Evolutionary conservation across 1,140 invertebrate genomes (phyloP).

Genomic region (Apocrypta bakeri): DNA sequence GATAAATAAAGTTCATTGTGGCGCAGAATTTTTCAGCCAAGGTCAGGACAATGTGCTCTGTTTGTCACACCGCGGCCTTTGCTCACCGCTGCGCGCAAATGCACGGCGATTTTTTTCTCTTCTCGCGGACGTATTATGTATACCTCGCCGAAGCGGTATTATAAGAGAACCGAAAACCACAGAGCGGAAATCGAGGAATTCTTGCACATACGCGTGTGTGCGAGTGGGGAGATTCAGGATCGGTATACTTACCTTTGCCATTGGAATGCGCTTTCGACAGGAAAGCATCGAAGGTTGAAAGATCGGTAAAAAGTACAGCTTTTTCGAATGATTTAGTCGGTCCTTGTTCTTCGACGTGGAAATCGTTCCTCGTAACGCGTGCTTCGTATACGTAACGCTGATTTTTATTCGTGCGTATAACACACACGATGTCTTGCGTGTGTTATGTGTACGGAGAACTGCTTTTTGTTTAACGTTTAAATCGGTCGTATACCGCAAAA

Average conservation of each 20-base stretch:
- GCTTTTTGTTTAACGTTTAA: too few relatives aligned
- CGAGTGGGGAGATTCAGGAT: not conserved
- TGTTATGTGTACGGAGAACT: too few relatives aligned
- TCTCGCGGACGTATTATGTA: not conserved
- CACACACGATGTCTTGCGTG: too few relatives aligned
- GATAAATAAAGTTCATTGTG: conserved; percentile 43
- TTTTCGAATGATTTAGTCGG: not conserved
- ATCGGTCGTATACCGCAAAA: too few relatives aligned
- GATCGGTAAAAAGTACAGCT: not conserved
- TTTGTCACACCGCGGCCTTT: not conserved
- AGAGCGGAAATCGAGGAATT: not conserved
- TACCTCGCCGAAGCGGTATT: not conserved
- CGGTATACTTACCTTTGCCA: not conserved
- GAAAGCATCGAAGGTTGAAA: not conserved
- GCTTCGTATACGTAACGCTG: too few relatives aligned
- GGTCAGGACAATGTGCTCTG: conserved; percentile 23
- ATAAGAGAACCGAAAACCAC: conserved; percentile 1
- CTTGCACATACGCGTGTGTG: not conserved
- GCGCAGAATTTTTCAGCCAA: conserved; percentile 34
- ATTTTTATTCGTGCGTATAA: too few relatives aligned
- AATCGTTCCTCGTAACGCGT: too few relatives aligned
- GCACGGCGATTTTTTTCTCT: not conserved
- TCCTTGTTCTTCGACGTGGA: not conserved
- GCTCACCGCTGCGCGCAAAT: not conserved
- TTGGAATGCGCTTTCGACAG: not conserved